Percentiles rank a stretch among this genome's conserved stretches.
Conservation (phyloP, 2,888 invertebrate species). For the Mellilla xanthometata region DNA sequence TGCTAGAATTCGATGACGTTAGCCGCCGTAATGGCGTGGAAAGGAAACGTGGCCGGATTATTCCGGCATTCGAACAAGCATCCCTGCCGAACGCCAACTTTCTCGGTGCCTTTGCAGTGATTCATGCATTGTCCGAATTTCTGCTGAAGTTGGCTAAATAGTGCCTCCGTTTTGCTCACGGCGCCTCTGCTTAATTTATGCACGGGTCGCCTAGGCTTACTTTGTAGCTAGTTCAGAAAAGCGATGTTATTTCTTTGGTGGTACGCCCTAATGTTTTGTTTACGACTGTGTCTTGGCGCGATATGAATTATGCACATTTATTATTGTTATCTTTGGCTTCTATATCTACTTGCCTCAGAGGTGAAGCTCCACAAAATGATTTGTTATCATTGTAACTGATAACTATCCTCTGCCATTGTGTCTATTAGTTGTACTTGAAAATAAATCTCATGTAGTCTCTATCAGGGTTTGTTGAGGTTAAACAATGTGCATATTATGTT, state of each 20-base stretch:
- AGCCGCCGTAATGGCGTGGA: conserved; percentile 54
- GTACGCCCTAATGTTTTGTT: conserved; percentile 70
- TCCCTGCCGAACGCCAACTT: conserved; percentile 30
- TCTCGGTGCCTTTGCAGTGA: conserved; percentile 62
- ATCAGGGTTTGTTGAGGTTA: too few relatives aligned
- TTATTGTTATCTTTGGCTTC: conserved; percentile 1
- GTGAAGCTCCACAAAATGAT: conserved; percentile 6
- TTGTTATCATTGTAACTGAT: background rate
- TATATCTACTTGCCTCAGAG: conserved; percentile 8
- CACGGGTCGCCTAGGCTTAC: conserved; percentile 6
- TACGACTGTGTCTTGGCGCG: conserved; percentile 58
- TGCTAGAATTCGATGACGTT: conserved; percentile 69
- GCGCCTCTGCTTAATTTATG: conserved; percentile 1
- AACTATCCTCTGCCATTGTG: background rate
- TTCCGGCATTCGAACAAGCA: conserved; percentile 46
- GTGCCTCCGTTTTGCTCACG: conserved; percentile 31
- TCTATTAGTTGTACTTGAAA: background rate
- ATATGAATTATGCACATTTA: conserved; percentile 15
- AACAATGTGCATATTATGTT: too few relatives aligned
- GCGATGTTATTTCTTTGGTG: conserved; percentile 31
- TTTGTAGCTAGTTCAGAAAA: conserved; percentile 28
- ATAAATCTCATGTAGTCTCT: too few relatives aligned
- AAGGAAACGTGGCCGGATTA: conserved; percentile 48
- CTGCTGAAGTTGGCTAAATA: conserved; percentile 54
- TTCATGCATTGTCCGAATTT: conserved; percentile 77